Evolutionary conservation across 53 echinoderm and acorn worm genomes (phyloP), one percentile per base, ranked within the genome.

Genomic region (Paracentrotus lividus): DNA sequence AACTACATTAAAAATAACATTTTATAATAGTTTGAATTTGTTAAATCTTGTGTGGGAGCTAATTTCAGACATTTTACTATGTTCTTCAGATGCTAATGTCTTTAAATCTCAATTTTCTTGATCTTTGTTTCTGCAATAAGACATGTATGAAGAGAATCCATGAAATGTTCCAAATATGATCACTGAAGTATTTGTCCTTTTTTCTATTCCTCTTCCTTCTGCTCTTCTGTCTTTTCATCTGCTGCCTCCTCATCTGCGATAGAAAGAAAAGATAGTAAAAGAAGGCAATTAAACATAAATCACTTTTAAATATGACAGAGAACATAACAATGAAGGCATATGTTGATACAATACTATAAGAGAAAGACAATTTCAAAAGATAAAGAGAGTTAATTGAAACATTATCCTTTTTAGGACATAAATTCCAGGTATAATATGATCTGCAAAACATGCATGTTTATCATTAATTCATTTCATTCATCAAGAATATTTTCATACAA

Each of bases 161-260:
- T 58, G 5, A 23, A 33, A 72, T 2, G 38, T 72, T 72, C 40
- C 16, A 72, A 69, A 67, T 67, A 6, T 72, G 5, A 72, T 40
- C 40, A 40, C 21, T 72, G 36, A 32, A 72, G 20, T 40, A 36
- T 32, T 36, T 40, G 10, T 4, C 8, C 16, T 72, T 36, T 4
- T 72, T n/a, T n/a, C n/a, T 72, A 72, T 72, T 72, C 72, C 40
- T 72, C 72, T 40, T 67, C 24, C 33, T 69, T 38, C 69, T 72
- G 64, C 8, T 64, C 72, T 16, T 72, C 40, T 20, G 72, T 72
- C 72, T 72, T 36, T 72, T 72, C 72, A 18, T 18, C 72, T 40
- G 18, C 40, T 72, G 27, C 36, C 72, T 72, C 36, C 16, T 72
- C 72, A 36, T 72, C 72, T 72, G 72, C 40, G 21, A 72, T 38